Percentiles rank a stretch among this genome's conserved stretches.
Conservation (phyloP, 2,888 invertebrate species). For the Polia nebulosa region DNA sequence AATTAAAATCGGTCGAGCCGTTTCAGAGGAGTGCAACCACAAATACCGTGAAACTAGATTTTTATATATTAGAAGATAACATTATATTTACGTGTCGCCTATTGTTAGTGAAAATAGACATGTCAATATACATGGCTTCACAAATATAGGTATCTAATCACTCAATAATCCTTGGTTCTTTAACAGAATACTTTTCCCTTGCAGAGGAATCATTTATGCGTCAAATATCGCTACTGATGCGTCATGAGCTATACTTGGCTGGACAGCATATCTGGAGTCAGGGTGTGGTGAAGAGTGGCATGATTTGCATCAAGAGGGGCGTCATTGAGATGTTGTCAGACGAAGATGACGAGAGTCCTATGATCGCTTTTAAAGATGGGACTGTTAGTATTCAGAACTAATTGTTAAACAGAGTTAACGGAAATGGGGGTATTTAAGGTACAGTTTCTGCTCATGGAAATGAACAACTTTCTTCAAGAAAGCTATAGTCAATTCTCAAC, state of each 20-base stretch:
- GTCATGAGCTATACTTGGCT: conserved; percentile 81
- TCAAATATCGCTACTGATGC: conserved; percentile 84
- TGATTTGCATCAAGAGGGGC: conserved; percentile 87
- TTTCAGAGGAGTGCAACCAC: no score
- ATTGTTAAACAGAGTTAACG: no score
- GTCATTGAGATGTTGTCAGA: conserved; percentile 89
- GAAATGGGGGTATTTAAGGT: no score
- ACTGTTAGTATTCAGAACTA: conserved; percentile 78
- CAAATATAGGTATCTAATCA: not conserved
- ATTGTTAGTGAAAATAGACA: no score
- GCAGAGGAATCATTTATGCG: conserved; percentile 86
- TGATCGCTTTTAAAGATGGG: conserved; percentile 88
- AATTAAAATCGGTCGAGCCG: no score
- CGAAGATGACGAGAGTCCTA: conserved; percentile 90
- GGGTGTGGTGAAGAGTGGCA: conserved; percentile 84
- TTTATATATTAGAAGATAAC: no score
- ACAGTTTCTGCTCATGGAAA: no score
- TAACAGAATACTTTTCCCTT: not conserved
- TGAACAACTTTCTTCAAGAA: no score
- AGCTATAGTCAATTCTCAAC: no score
- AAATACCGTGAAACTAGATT: no score
- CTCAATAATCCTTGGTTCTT: not conserved
- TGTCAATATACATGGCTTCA: not conserved
- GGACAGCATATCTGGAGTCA: conserved; percentile 87
- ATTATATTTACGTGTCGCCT: no score